Base-by-base conservation (phyloP, 2,113 vertebrate genomes). In the Oplegnathus fasciatus region DNA sequence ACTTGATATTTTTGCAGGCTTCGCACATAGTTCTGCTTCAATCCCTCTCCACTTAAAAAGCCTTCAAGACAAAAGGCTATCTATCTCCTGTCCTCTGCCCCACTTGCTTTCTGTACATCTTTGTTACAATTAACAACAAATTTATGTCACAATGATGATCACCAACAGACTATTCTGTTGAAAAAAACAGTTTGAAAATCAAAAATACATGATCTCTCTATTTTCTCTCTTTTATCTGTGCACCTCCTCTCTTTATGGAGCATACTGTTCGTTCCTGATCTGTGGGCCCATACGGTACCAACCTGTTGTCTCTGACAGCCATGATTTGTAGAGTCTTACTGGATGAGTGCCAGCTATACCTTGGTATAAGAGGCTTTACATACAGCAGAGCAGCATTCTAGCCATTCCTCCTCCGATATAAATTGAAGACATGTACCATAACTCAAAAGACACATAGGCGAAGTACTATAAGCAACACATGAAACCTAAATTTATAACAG, bases 251-350 rank as follows among this genome's bases (percentile, higher is more conserved):
- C 22, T 66, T 55, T 42, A 52, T 42, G 1, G 20, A 37, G n/a
- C 83, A 69, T 58, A 5, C 55, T 61, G 15, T 78, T 78, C 80
- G 73, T 83, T 83, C 65, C 82, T 68, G 61, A 54, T 44, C 54
- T 62, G 42, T 1, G 30, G 24, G 24, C 14, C 75, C 54, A 75
- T 85, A 72, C 14, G 72, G 88, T 80, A 86, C 75, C 83, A 89
- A 88, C 85, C 80, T 87, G 83, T 62, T 78, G 44, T 50, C 65
- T 61, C 32, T 78, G 84, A 83, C 71, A 54, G 73, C 44, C 9
- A n/a, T 85, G 89, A 92, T 87, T 92, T 89, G 82, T 88, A 15
- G 77, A 58, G 42, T 77, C 32, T 85, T 4, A 42, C 40, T 85
- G 81, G 76, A 81, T 4, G 55, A 61, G 26, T 6, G 54, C 58